Evolutionary conservation across 2,888 invertebrate genomes (phyloP).

Genomic region (Megaustenia siamemsis): DNA sequence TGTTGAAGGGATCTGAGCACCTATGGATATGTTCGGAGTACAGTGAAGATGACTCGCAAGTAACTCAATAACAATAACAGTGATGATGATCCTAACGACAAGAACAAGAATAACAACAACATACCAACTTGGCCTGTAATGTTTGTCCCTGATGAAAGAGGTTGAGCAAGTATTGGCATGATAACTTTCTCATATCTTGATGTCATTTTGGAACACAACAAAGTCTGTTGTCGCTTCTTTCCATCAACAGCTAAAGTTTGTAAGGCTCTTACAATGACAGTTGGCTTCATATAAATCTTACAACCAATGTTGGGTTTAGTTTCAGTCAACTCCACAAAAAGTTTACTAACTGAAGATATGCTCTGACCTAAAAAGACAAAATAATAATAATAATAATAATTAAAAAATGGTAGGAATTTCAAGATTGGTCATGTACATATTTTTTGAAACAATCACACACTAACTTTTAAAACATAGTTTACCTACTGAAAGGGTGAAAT

Average conservation of each 20-base stretch:
- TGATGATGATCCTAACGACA: too few species aligned
- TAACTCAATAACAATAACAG: too few species aligned
- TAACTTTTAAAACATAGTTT: too few species aligned
- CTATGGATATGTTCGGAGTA: too few species aligned
- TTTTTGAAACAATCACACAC: too few species aligned
- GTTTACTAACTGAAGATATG: slow-evolving; percentile 69
- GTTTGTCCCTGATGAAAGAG: slow-evolving; percentile 4
- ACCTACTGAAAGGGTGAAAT: too few species aligned
- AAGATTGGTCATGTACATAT: too few species aligned
- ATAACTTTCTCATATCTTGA: slow-evolving; percentile 13
- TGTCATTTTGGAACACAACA: slow-evolving; percentile 12
- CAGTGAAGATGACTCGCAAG: too few species aligned
- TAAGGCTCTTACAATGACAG: background rate
- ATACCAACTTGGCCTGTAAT: slow-evolving; percentile 11
- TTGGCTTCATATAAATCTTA: slow-evolving; percentile 58
- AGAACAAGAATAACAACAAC: background rate
- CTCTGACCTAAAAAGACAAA: too few species aligned
- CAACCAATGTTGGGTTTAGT: slow-evolving; percentile 67
- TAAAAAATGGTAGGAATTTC: too few species aligned
- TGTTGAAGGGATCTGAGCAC: too few species aligned
- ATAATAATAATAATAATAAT: too few species aligned
- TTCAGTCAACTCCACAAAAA: slow-evolving; percentile 62
- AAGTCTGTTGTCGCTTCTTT: slow-evolving; percentile 11
- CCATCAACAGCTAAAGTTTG: slow-evolving; percentile 10
- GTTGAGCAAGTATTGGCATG: slow-evolving; percentile 28